Base-by-base conservation (phyloP, 2,113 vertebrate genomes). In the Eulemur rufifrons region DNA sequence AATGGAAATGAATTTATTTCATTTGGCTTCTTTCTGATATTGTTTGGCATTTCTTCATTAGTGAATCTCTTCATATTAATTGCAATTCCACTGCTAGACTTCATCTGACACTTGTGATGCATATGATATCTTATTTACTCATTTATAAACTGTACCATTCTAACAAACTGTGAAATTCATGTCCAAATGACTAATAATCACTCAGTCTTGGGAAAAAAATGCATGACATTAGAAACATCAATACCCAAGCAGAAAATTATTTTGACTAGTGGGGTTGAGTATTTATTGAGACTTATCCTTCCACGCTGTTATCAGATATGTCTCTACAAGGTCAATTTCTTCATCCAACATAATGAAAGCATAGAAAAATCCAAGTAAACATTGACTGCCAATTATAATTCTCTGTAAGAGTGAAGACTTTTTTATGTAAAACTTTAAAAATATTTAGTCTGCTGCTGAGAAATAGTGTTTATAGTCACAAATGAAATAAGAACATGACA, bases 51-150 rank as follows among this genome's bases (percentile, higher is more conserved):
- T 97, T 97, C 56, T 96, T 94, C 83, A 86, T 97, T 93, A 95
- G 47, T n/a, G 27, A 34, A 66, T 92, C 32, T 82, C 27, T 89
- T 92, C 52, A 87, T 11, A 77, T 71, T 87, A 96, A 96, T 96
- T 96, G 74, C 80, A 92, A 20, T 92, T 93, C 39, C 27, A 87
- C 50, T 93, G 64, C 37, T 86, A 86, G 63, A 93, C 50, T 94
- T 88, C 39, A 83, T 63, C 39, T 93, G 89, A 95, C 73, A 96
- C 21, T 93, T 61, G 45, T 20, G 71, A 92, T 85, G 66, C 69
- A 76, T 86, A 66, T 91, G 90, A 86, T 86, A 87, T 94, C 94
- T 97, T 96, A 96, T 94, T 97, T 98, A 87, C 78, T 97, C 89
- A 96, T 89, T 97, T 94, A 77, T 78, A 93, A 97, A 96, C 78